Conservation (phyloP, 2,888 invertebrate genomes). For the Agrypnus murinus region DNA sequence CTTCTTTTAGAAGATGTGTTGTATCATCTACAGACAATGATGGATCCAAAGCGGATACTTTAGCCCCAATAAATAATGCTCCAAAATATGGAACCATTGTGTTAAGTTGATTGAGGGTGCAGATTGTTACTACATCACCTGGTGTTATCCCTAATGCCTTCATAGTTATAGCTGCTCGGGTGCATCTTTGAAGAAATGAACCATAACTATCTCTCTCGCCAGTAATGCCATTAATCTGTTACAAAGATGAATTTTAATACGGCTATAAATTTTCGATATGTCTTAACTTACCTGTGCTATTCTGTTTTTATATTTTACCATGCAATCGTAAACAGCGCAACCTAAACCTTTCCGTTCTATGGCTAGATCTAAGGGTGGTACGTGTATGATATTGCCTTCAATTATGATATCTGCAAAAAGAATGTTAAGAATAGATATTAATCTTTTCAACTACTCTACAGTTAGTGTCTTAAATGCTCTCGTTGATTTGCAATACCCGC, state of each 20-base stretch:
- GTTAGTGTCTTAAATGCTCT: too few relatives aligned
- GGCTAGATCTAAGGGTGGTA: constrained; percentile 26
- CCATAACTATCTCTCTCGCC: constrained; percentile 65
- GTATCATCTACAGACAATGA: constrained; percentile 57
- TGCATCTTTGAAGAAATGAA: constrained; percentile 56
- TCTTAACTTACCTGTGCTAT: constrained; percentile 62
- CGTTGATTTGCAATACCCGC: too few relatives aligned
- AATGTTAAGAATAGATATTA: too few relatives aligned
- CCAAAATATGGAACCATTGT: constrained; percentile 71
- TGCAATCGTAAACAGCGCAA: constrained; percentile 57
- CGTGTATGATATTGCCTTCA: constrained; percentile 23
- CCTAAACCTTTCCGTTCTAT: constrained; percentile 59
- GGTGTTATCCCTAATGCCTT: constrained; percentile 65
- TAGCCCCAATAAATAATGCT: constrained; percentile 70
- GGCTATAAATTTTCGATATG: too few relatives aligned
- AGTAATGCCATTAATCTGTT: constrained; percentile 35
- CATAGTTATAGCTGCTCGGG: constrained; percentile 27
- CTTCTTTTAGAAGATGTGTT: constrained; percentile 56
- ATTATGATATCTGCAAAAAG: too few relatives aligned
- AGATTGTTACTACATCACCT: constrained; percentile 71
- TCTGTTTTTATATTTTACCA: constrained; percentile 60
- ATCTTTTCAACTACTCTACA: too few relatives aligned
- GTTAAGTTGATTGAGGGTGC: constrained; percentile 71
- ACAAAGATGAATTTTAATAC: too few relatives aligned
- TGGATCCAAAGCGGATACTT: constrained; percentile 61